Percentiles rank a stretch among this genome's conserved stretches.
Conservation (phyloP, 1,140 invertebrate genomes). For the Drosophila kikkawai region DNA sequence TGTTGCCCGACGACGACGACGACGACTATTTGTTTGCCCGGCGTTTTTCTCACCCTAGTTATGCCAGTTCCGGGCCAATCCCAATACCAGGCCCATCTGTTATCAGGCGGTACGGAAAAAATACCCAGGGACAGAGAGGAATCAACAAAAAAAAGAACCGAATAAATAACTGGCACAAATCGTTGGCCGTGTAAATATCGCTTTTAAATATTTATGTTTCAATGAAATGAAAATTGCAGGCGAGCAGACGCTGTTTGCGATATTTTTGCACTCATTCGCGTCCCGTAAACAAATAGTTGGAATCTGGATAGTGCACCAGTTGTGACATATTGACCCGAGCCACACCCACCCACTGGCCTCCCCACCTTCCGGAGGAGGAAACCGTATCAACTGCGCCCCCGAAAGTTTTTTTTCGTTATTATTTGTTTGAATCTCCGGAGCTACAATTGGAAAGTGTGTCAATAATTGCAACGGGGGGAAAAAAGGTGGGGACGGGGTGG, state of each 20-base stretch:
- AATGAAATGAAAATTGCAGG: conserved; percentile 69
- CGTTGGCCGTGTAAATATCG: conserved; percentile 62
- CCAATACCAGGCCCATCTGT: conserved; percentile 67
- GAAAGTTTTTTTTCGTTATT: conserved; percentile 17
- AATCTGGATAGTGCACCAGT: conserved; percentile 44
- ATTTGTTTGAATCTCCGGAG: conserved; percentile 61
- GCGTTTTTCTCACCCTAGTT: conserved; percentile 81
- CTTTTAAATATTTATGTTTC: conserved; percentile 82
- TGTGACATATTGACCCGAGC: conserved; percentile 77
- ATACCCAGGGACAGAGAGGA: conserved; percentile 12
- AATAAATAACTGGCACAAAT: conserved; percentile 70
- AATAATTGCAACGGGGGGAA: conserved; percentile 72
- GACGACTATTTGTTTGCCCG: conserved; percentile 71
- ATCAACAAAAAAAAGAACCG: conserved; percentile 29
- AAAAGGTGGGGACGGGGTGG: conserved; percentile 15
- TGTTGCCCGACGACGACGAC: conserved; percentile 22
- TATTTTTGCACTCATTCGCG: conserved; percentile 49
- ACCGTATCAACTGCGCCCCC: conserved; percentile 24
- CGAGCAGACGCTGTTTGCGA: conserved; percentile 41
- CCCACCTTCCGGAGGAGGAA: conserved; percentile 2
- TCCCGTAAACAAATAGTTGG: conserved; percentile 61
- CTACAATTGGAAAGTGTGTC: conserved; percentile 67
- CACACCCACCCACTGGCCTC: conserved; percentile 11
- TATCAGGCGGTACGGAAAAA: conserved; percentile 51
- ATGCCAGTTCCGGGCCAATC: conserved; percentile 49